phyloP scores from a whole-genome alignment of 2,113 vertebrate species.

The Piaya cayana region DNA sequence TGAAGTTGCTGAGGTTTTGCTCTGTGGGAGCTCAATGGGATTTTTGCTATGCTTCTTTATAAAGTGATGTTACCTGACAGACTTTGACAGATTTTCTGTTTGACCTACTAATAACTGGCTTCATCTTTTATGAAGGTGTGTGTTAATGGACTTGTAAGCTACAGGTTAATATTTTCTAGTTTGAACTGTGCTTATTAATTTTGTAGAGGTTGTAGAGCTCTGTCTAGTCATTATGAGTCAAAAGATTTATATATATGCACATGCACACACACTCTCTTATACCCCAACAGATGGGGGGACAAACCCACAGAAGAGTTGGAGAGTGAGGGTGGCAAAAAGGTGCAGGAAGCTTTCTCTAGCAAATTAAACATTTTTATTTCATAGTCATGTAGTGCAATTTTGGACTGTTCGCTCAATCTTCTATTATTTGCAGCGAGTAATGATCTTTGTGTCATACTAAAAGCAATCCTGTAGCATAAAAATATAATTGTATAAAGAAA shows the following conservation, averaged over 20 bases:
- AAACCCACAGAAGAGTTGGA: not conserved
- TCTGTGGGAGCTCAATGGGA: not conserved
- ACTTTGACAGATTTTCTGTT: not conserved
- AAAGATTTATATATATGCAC: not conserved
- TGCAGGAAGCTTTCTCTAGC: not conserved
- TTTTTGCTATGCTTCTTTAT: not conserved
- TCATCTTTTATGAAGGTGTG: constrained; percentile 10
- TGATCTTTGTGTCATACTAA: not conserved
- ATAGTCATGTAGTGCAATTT: rapidly evolving
- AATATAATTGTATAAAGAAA: not conserved
- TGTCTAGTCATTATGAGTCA: not conserved
- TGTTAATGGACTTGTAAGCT: constrained; percentile 7
- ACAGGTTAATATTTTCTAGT: not conserved
- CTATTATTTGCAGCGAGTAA: not conserved
- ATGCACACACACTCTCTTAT: rapidly evolving
- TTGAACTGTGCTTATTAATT: not conserved
- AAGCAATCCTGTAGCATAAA: not conserved
- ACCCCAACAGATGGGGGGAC: not conserved
- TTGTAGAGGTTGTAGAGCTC: not conserved
- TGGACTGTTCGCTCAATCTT: not conserved
- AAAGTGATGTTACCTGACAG: not conserved
- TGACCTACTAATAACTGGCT: not conserved
- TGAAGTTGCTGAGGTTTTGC: not conserved
- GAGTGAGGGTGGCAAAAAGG: not conserved
- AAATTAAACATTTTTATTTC: not conserved